Conservation (phyloP, 2,797 vertebrate species). For the Poecilia gillii region DNA sequence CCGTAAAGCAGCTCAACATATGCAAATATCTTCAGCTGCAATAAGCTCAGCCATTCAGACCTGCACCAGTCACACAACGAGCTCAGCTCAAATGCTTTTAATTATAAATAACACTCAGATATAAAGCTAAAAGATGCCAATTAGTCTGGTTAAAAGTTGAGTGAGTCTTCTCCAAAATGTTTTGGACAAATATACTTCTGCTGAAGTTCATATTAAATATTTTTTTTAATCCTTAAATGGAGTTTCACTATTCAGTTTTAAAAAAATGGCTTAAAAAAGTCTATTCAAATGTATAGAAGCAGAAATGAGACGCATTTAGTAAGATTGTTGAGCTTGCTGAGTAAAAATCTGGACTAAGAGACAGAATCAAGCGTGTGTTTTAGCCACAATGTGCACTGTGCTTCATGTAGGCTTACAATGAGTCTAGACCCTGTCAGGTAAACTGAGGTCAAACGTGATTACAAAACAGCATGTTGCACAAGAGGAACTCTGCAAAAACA, state of each 20-base stretch:
- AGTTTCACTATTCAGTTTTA: neutral
- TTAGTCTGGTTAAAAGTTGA: neutral
- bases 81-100: neutral
- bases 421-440: neutral
- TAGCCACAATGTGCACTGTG: neutral
- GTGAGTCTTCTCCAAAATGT: neutral
- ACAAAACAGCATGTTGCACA: neutral
- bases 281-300: neutral
- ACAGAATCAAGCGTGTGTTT: neutral
- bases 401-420: neutral
- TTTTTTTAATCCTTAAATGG: neutral
- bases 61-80: neutral
- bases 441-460: neutral
- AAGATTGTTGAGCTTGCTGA: neutral
- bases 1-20: neutral
- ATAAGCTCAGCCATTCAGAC: neutral
- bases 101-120: neutral
- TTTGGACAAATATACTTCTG: neutral
- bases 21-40: neutral
- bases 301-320: neutral
- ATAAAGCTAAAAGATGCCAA: neutral
- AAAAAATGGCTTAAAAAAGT: neutral
- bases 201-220: neutral
- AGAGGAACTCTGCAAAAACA: slow-evolving; percentile 17
- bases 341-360: neutral